Evolutionary conservation across 2,888 invertebrate species (phyloP), one percentile per base, ranked within the genome.

Genomic region (Meiosimyza decipiens): DNA sequence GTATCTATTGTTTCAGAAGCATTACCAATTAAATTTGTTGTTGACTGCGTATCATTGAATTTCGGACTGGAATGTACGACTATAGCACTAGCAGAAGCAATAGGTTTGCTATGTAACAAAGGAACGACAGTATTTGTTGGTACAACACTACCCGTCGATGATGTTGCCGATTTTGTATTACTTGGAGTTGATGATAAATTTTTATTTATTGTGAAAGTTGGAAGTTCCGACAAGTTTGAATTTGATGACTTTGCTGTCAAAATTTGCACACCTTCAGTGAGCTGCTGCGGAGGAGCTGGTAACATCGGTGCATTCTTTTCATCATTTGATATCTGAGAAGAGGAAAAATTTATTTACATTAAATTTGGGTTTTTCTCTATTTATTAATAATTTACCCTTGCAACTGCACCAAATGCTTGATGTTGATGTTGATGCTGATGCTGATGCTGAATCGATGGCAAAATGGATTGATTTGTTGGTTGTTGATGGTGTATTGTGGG

Each of bases 401-500:
- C 4, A 40, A 40, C 9, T 40, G 40, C 40, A 40, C 40, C 40
- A 40, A 40, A 40, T 40, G 40, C 40, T 6, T 40, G 40, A 40
- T 40, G 63, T 59, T n/a, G 59, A n/a, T 50, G 71, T 52, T 15
- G 65, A 65, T 60, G 59, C 50, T 59, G 66, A 15, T 50, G 22
- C 60, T 64, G 74, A 51, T 70, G 71, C 18, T 47, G 49, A 16
- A 65, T 54, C 49, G 71, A 18, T 3, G 71, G 6, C 59, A 47
- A 54, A 15, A 65, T 6, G 9, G 40, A 40, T 65, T 71, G 76
- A 47, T 73, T 47, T 64, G 75, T 59, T 50, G 72, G 18, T 11
- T 72, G 74, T 13, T 40, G 65, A 55, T 71, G 76, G 67, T 55
- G 76, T 28, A 71, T 67, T 11, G 76, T 71, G 63, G 78, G 76